Evolutionary conservation across 2,113 vertebrate species (phyloP), one percentile per base, ranked within the genome.

Genomic region (Centropristis striata): DNA sequence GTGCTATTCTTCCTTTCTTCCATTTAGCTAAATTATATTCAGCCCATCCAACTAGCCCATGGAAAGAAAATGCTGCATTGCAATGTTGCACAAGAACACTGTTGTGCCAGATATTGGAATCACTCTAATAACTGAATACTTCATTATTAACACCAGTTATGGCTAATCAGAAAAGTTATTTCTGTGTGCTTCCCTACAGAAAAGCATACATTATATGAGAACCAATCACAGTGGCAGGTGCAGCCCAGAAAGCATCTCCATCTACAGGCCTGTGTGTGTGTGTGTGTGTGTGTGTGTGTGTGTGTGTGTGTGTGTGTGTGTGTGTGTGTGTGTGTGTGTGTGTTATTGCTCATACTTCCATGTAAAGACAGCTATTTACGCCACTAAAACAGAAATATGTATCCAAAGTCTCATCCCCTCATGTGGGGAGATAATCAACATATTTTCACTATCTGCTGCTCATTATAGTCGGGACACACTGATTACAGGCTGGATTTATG

Each of bases 401-500:
- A 44, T 84, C 68, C 78, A 74, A 47, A 28, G 15, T 5, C 21
- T 44, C 79, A 67, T 39, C 72, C 70, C 42, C 65, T 60, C 68
- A 80, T 76, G 80, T 64, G 80, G 60, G 71, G 49, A 88, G 78
- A 91, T 90, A 83, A 92, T 92, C 83, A 73, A 78, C 91, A 94
- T 86, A 90, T 69, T 92, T 93, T 53, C 75, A 79, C 71, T 90
- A 90, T 92, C 90, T 91, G 36, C 53, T 27, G 69, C 81, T 93
- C 92, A 93, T 94, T 94, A 94, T 59, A 57, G 72, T 50, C 65
- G 10, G 71, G 41, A 88, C 73, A 83, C 15, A 2, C 77, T 83
- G 89, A 91, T 85, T 83, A 57, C 86, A 68, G 50, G 50, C 60
- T 83, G 81, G 89, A 95, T 94, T 94, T 95, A 94, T 94, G 84